Percentiles rank a stretch among this genome's conserved stretches.
phyloP scores from a whole-genome alignment of 2,113 vertebrate genomes.

The Callospermophilus lateralis region DNA sequence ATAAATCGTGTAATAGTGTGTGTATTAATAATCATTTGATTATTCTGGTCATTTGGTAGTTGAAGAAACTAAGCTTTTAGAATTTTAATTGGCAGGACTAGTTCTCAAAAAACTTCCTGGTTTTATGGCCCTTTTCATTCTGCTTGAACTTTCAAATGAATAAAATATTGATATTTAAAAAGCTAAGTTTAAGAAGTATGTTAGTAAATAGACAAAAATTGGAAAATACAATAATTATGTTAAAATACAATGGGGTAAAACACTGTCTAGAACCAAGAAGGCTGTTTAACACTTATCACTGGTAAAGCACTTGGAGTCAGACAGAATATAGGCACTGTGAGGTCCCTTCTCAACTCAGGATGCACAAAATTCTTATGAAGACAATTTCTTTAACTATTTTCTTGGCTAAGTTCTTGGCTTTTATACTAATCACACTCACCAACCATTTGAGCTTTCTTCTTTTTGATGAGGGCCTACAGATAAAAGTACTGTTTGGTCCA shows the following conservation, averaged over 20 bases:
- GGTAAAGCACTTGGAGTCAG: not conserved
- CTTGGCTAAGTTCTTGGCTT: not conserved
- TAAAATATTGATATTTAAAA: slow-evolving; percentile 9
- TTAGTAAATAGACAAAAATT: not conserved
- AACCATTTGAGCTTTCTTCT: not conserved
- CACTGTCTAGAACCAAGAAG: not conserved
- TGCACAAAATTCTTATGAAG: slow-evolving; percentile 17
- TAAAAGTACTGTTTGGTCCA: not conserved
- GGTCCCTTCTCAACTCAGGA: not conserved
- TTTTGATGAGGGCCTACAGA: not conserved
- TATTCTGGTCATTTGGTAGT: not conserved
- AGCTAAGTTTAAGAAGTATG: not conserved
- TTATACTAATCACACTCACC: not conserved
- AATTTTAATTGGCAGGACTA: not conserved
- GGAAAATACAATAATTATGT: not conserved
- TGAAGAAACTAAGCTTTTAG: not conserved
- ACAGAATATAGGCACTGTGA: not conserved
- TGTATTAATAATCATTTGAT: not conserved
- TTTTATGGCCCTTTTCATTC: not conserved
- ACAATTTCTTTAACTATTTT: not conserved
- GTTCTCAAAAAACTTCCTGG: not conserved
- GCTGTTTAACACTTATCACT: not conserved
- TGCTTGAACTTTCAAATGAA: not conserved
- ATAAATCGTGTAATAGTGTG: not conserved
- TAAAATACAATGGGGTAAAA: slow-evolving; percentile 27